phyloP scores from a whole-genome alignment of 1,140 invertebrate genomes.

The Aphaenogaster rudis region DNA sequence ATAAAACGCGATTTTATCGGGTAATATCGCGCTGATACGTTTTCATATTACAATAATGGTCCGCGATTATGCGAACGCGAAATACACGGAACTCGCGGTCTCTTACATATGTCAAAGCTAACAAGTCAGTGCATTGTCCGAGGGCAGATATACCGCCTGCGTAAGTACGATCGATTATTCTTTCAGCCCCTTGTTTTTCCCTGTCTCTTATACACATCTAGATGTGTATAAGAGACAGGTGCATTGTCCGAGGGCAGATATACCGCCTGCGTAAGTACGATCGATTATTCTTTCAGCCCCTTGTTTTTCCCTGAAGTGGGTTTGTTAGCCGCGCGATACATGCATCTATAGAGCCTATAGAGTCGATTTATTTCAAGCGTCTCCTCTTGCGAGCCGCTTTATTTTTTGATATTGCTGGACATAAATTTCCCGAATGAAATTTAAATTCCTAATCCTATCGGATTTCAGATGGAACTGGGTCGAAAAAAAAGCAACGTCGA shows the following conservation, averaged over 20 bases:
- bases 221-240: too few species aligned
- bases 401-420: constrained; percentile 27
- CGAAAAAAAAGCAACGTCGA: not conserved
- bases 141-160: constrained; percentile 40
- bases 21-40: not conserved
- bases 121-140: constrained; percentile 54
- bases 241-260: constrained; percentile 47
- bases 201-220: too few species aligned
- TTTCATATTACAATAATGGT: not conserved
- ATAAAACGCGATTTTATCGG: not conserved
- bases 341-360: constrained; percentile 44
- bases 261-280: constrained; percentile 66
- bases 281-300: constrained; percentile 78
- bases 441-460: constrained; percentile 34
- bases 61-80: not conserved
- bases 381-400: constrained; percentile 27
- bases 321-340: constrained; percentile 67
- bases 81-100: not conserved
- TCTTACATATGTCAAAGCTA: constrained; percentile 41
- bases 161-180: constrained; percentile 78
- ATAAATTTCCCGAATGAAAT: constrained; percentile 40
- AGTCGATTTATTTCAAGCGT: constrained; percentile 65
- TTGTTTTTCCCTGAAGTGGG: constrained; percentile 68
- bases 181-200: constrained; percentile 73
- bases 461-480: not conserved